Base-by-base conservation (phyloP, 2,113 vertebrate species). In the Brachypodius melanocephalos region DNA sequence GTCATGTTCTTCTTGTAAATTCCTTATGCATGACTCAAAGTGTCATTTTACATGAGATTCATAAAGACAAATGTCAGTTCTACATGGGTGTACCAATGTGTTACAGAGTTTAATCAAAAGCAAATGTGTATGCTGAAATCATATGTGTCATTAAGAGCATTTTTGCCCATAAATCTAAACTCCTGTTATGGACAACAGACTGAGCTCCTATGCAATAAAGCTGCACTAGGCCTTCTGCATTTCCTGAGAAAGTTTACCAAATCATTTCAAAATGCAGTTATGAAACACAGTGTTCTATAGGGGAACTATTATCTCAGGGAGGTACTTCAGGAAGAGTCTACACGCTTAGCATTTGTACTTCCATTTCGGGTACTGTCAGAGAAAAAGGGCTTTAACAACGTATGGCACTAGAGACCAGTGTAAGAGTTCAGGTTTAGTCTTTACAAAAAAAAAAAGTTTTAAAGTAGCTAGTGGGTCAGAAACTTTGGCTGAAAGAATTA, bases 1-100 rank as follows among this genome's bases (percentile, higher is more conserved):
- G 95, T 96, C 95, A 97, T 96, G 94, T 94, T 97, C 95, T 96
- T 97, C 96, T 97, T 93, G 95, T 97, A 97, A 97, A 97, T 97
- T 97, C 97, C 92, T 95, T 96, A 40, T n/a, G 94, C 92, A 91
- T 97, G 96, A 97, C 93, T 97, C 96, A 94, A 93, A 93, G 95
- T 97, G 96, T 96, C 95, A 97, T 95, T 97, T 97, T 97, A 96
- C 93, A 96, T 93, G 83, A 91, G 92, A 94, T 97, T 96, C 94
- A 93, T 97, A 96, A 96, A 96, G 95, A 94, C 95, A 95, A 97
- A 96, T 95, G 90, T 97, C 96, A 96, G 95, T 92, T 92, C 90
- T 95, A 67, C 86, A 95, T 88, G 94, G 86, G 90, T 94, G 78
- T 95, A 96, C 92, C 86, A 61, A 92, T 76, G 92, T 97, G 95